These are phyloP conservation scores for Taphrorychus bicolor DNA, from an alignment of 2,888 invertebrate species.

Conservation along the genomic window DNA sequence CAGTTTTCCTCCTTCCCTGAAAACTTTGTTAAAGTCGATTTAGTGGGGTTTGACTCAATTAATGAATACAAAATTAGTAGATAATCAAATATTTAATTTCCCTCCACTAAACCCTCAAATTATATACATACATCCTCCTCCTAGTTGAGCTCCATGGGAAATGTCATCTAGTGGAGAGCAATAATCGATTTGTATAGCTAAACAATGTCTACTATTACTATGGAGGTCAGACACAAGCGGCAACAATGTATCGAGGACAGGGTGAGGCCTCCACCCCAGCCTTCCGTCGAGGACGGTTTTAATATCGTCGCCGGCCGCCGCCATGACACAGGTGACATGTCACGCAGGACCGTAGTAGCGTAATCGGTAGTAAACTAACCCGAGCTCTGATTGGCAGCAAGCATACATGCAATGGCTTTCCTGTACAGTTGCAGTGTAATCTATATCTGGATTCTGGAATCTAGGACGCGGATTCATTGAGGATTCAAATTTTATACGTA, in stretches of 20 bases:
- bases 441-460: constrained; percentile 8
- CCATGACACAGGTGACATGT: constrained; percentile 18
- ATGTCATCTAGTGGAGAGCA: too few relatives aligned
- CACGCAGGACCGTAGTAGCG: constrained; percentile 14
- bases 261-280: constrained; percentile 6
- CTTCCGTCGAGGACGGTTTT: neutral
- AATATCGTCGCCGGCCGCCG: neutral
- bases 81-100: too few relatives aligned
- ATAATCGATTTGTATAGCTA: too few relatives aligned
- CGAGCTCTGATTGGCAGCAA: constrained; percentile 14
- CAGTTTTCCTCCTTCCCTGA: too few relatives aligned
- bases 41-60: too few relatives aligned
- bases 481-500: constrained; percentile 14
- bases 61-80: too few relatives aligned
- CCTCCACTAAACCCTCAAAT: too few relatives aligned
- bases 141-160: too few relatives aligned
- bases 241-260: neutral
- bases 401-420: neutral
- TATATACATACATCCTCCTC: too few relatives aligned
- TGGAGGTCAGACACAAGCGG: constrained; percentile 7
- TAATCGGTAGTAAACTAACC: constrained; percentile 3
- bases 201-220: too few relatives aligned
- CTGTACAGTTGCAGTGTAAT: neutral
- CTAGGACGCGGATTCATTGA: constrained; percentile 19
- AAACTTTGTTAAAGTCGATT: too few relatives aligned